phyloP scores from a whole-genome alignment of 2,888 invertebrate species.

The Nebria salina region DNA sequence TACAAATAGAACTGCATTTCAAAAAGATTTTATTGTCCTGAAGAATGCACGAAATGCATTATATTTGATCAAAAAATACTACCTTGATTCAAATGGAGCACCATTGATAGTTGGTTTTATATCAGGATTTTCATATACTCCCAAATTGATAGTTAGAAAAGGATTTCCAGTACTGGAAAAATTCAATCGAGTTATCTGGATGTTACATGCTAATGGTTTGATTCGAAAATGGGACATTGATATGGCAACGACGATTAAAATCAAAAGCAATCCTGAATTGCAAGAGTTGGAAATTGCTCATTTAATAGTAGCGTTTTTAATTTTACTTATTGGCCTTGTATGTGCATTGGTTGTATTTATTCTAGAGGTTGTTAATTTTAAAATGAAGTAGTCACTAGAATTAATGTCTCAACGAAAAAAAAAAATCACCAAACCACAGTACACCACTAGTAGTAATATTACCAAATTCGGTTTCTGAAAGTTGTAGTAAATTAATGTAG shows the following conservation, averaged over 20 bases:
- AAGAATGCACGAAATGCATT: conserved; percentile 48
- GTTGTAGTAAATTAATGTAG: too few relatives aligned
- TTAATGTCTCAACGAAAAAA: too few relatives aligned
- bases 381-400: too few relatives aligned
- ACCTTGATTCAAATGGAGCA: conserved; percentile 47
- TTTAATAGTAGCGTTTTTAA: too few relatives aligned
- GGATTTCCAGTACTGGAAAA: conserved; percentile 23
- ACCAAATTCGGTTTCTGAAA: too few relatives aligned
- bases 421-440: too few relatives aligned
- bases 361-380: too few relatives aligned
- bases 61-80: conserved; percentile 49
- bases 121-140: conserved; percentile 12
- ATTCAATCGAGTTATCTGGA: conserved; percentile 26
- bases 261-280: too few relatives aligned
- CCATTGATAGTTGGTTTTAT: conserved; percentile 46
- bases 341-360: too few relatives aligned
- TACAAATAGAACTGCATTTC: conserved; percentile 49
- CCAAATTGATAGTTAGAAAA: conserved; percentile 19
- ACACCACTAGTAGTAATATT: too few relatives aligned
- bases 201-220: conserved; percentile 16
- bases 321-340: too few relatives aligned
- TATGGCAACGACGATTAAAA: not conserved
- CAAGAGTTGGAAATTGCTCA: too few relatives aligned
- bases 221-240: conserved; percentile 34
- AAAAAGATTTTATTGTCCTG: conserved; percentile 49